Conservation (phyloP, 2,113 vertebrate species). For the Lampris incognitus region DNA sequence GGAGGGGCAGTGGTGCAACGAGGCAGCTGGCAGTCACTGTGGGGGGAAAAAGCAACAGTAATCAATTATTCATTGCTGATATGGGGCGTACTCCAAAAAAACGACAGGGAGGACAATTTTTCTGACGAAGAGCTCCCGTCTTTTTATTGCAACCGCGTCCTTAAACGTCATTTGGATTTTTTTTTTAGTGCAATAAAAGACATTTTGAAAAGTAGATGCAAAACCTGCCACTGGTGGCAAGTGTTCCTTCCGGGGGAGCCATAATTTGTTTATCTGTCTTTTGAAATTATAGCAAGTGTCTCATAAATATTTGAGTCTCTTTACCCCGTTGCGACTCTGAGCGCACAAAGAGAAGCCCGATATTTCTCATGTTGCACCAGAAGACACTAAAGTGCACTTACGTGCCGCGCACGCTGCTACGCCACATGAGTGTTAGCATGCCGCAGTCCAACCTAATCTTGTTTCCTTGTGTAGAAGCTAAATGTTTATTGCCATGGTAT, state of each 20-base stretch:
- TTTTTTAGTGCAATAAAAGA: slow-evolving; percentile 40
- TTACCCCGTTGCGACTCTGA: slow-evolving; percentile 32
- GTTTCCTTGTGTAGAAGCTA: slow-evolving; percentile 44
- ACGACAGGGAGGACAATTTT: slow-evolving; percentile 40
- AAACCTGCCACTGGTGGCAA: slow-evolving; percentile 23
- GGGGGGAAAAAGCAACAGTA: slow-evolving; percentile 47
- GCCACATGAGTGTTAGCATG: slow-evolving; percentile 50
- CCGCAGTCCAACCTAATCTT: slow-evolving; percentile 32
- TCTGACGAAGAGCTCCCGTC: slow-evolving; percentile 43
- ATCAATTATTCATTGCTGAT: slow-evolving; percentile 64
- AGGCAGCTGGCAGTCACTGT: slow-evolving; percentile 56
- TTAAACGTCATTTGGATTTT: slow-evolving; percentile 34
- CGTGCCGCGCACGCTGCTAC: slow-evolving; percentile 47
- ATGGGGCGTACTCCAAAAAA: slow-evolving; percentile 33
- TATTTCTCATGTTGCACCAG: slow-evolving; percentile 41
- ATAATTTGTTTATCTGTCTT: slow-evolving; percentile 42
- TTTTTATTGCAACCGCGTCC: slow-evolving; percentile 38
- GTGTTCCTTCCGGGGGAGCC: slow-evolving; percentile 7
- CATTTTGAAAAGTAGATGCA: slow-evolving; percentile 7
- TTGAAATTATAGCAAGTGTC: slow-evolving; percentile 34
- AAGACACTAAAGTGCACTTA: slow-evolving; percentile 55
- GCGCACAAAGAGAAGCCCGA: slow-evolving; percentile 37
- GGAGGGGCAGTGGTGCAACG: slow-evolving; percentile 37
- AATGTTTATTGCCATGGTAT: slow-evolving; percentile 33
- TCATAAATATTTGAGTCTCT: slow-evolving; percentile 57